Evolutionary conservation across 2,113 vertebrate species (phyloP), one percentile per base, ranked within the genome.

Genomic region (Protobothrops mucrosquamatus): DNA sequence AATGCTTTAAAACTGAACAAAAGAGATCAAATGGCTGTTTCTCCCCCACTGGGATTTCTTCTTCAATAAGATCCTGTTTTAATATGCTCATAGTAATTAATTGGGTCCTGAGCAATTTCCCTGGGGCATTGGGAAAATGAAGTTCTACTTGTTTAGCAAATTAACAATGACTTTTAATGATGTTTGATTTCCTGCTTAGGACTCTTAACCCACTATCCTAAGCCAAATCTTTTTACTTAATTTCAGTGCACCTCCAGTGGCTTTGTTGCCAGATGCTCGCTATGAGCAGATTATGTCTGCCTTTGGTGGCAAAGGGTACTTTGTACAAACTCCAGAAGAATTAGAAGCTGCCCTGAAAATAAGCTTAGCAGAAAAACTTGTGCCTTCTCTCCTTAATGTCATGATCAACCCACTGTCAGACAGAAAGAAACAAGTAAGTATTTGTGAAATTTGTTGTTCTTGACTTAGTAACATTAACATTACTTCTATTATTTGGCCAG

Each of bases 201-300:
- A 52, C 6, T 55, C 9, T 56, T 55, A 91, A 87, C 39, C 93
- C 18, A 22, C 18, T 87, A 74, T 91, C 87, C 74, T 56, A 74
- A 0, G 29, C 34, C 57, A 92, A 1, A 26, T 88, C 93, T 93
- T n/a, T 59, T 12, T 95, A 48, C 48, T 94, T 88, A 0, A 1
- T 95, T 95, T 88, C 95, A 99, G 99, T 85, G 96, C 96, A 2
- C 99, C 99, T 94, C 99, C 99, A 4, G 95, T 98, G 90, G 98
- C 98, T 92, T 98, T 99, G 51, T 96, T 99, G 88, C 99, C 99
- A 59, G 98, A 99, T 86, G 97, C 99, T 9, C 99, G 95, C 94
- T 99, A 99, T 85, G 99, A 99, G 89, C 94, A 98, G 95, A 97
- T 99, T 89, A 99, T 99, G 98, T 96, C 96, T 51, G 98, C 99